phyloP scores from a whole-genome alignment of 2,888 invertebrate species.

The Caenorhabditis macrosperma region DNA sequence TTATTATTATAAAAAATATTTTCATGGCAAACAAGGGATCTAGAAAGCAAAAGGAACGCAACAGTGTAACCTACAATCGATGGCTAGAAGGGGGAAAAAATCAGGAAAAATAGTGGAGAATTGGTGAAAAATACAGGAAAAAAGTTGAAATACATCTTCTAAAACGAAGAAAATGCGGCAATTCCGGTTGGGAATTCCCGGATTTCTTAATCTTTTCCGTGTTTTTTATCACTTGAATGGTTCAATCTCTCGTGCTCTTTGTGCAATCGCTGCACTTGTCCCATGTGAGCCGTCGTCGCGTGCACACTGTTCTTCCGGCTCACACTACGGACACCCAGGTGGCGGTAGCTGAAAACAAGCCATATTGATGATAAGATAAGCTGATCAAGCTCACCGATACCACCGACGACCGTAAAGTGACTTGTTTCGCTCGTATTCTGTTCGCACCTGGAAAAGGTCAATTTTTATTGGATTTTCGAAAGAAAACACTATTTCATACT shows the following conservation, averaged over 20 bases:
- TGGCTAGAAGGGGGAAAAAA: not conserved
- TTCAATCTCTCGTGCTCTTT: slow-evolving; percentile 51
- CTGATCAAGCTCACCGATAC: slow-evolving; percentile 59
- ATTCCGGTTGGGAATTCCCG: not conserved
- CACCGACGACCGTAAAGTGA: slow-evolving; percentile 53
- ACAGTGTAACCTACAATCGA: not conserved
- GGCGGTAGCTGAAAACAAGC: slow-evolving; percentile 57
- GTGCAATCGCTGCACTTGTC: slow-evolving; percentile 49
- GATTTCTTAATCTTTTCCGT: slow-evolving; percentile 1
- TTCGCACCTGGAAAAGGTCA: slow-evolving; percentile 61
- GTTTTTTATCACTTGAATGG: slow-evolving; percentile 1
- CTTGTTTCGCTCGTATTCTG: slow-evolving; percentile 69
- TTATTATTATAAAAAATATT: not conserved
- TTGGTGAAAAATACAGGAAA: too few species aligned
- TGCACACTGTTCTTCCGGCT: slow-evolving; percentile 54
- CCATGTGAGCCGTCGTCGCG: slow-evolving; percentile 36
- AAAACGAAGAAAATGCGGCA: slow-evolving; percentile 21
- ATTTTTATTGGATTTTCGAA: not conserved
- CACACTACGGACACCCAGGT: slow-evolving; percentile 65
- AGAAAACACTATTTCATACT: slow-evolving; percentile 26
- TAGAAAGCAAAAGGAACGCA: too few species aligned
- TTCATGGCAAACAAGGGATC: not conserved
- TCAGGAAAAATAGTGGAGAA: too few species aligned
- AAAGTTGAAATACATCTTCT: slow-evolving; percentile 3
- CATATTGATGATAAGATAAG: too few species aligned